Evolutionary conservation across 2,888 invertebrate species (phyloP).

Genomic region (Adelphocoris suturalis): DNA sequence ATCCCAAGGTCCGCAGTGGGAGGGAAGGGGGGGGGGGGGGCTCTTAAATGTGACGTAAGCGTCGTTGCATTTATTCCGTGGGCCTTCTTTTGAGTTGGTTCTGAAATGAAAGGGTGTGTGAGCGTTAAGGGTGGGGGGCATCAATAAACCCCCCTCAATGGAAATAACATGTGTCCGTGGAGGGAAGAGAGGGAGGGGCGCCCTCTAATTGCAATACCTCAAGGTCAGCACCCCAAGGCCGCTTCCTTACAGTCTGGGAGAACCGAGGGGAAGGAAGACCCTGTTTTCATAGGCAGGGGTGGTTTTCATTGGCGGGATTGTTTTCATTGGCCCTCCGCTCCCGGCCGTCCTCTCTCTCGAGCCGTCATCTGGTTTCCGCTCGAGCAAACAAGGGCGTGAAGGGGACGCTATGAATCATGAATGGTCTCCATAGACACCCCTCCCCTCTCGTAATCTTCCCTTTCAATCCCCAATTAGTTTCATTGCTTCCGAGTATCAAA

Average conservation of each 20-base stretch:
- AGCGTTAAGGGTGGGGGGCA: neutral
- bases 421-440: no score
- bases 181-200: neutral
- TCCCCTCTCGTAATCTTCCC: no score
- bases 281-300: no score
- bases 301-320: neutral
- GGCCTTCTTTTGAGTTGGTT: neutral
- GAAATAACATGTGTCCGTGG: neutral
- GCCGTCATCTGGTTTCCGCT: neutral
- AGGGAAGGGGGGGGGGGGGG: no score
- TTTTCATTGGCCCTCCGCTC: neutral
- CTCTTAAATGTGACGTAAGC: no score
- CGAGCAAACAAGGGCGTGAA: no score
- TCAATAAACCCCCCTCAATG: neutral
- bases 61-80: no score
- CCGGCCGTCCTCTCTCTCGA: neutral
- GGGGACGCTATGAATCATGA: no score
- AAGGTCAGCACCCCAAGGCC: neutral
- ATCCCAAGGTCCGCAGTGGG: no score
- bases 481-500: no score
- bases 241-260: neutral
- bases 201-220: neutral
- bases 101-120: neutral
- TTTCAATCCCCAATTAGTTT: no score
- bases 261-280: no score